Evolutionary conservation across 1,140 invertebrate genomes (phyloP), one percentile per base, ranked within the genome.

Genomic region (Luehdorfia chinensis): DNA sequence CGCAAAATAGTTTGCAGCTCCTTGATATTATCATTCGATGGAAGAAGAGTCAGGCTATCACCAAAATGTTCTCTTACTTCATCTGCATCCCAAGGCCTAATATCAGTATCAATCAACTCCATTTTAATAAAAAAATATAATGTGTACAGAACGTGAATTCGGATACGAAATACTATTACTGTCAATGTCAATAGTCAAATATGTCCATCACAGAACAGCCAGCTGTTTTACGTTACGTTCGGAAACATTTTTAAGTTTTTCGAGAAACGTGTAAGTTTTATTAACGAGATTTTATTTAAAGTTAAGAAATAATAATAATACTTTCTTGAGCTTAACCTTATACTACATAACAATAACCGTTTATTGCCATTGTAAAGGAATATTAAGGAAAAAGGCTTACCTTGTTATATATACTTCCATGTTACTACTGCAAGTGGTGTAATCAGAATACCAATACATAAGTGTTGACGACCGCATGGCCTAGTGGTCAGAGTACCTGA

Each of bases 1-100:
- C 97, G 87, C 28, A 99, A 90, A 72, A 98, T 97, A 7, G 97
- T 99, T 79, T 98, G 95, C 15, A 99, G 87, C 80, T 98, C 97
- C 66, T 94, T 92, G 14, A 97, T 94, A 87, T 97, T 96, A 70
- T 97, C 93, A 66, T 96, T 97, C 0, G 91, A 88, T 0, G 92
- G 91, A 23, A 98, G 72, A 33, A 96, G 75, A 76, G 94, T 96
- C 6, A 98, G 88, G 75, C 94, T 95, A 21, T 91, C 87, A 0
- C 94, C 93, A 65, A 93, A 96, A 50, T 95, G 92, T 27, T 90
- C 89, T 15, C 66, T 75, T n/a, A 83, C 55, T 1, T 85, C 79
- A 7, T 80, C 63, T 0, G 62, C 69, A 45, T 68, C 66, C 81
- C 79, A 85, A 15, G 66, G 79, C 19, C 76, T 68, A 15, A 84